Evolutionary conservation across 2,888 invertebrate species (phyloP).

Genomic region (Nebria brevicollis): DNA sequence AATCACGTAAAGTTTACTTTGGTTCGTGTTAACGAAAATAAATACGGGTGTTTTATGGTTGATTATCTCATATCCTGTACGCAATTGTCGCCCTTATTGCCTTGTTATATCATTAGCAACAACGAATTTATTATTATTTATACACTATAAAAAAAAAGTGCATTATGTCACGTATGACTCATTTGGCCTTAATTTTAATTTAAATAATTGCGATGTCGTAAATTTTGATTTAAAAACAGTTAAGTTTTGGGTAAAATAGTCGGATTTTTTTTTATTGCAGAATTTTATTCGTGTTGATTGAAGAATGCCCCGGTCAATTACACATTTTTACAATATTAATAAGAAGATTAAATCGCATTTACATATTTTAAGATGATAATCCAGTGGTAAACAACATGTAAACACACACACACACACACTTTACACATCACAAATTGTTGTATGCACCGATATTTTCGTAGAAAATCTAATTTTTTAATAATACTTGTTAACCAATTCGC

Average conservation of each 20-base stretch:
- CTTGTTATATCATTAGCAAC: background rate
- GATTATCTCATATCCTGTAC: background rate
- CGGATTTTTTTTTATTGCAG: conserved; percentile 2
- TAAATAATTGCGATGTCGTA: conserved; percentile 14
- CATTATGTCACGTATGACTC: conserved; percentile 39
- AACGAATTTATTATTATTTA: background rate
- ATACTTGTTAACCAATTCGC: conserved; percentile 9
- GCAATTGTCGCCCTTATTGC: background rate
- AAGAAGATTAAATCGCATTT: conserved; percentile 10
- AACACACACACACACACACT: conserved; percentile 11
- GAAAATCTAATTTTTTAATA: background rate
- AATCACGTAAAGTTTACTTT: background rate
- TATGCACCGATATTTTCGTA: conserved; percentile 13
- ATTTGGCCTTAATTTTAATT: conserved; percentile 37
- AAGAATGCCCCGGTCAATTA: conserved; percentile 10
- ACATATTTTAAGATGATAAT: conserved; percentile 21
- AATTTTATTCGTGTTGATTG: background rate
- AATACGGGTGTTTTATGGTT: background rate
- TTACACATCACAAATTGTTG: background rate
- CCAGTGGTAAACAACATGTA: conserved; percentile 26
- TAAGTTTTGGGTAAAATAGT: background rate
- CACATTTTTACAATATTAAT: conserved; percentile 2
- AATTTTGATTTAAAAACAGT: background rate
- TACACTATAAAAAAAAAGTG: conserved; percentile 5
- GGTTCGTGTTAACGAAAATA: background rate